phyloP scores from a whole-genome alignment of 2,113 vertebrate species.

The Chaetodon trifascialis region DNA sequence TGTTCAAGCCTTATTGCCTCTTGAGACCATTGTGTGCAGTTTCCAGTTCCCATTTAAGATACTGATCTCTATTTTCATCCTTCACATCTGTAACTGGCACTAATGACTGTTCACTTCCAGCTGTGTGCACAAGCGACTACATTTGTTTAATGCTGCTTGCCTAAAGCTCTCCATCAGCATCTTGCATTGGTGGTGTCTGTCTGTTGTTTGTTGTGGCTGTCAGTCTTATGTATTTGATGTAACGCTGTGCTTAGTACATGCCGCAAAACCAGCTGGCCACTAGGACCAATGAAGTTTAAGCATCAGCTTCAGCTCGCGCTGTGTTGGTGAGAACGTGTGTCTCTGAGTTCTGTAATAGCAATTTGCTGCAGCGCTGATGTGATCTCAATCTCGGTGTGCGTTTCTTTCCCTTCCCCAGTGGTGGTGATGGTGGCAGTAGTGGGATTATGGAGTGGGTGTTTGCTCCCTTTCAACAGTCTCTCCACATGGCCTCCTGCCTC shows the following conservation, averaged over 20 bases:
- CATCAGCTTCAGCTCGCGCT: conserved; percentile 15
- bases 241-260: conserved; percentile 42
- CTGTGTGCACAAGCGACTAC: conserved; percentile 21
- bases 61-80: conserved; percentile 66
- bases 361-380: conserved; percentile 53
- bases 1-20: conserved; percentile 25
- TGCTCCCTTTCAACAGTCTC: conserved; percentile 84
- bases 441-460: conserved; percentile 84
- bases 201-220: conserved; percentile 39
- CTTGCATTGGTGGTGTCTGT: conserved; percentile 23
- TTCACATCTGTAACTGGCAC: conserved; percentile 64
- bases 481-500: conserved; percentile 85
- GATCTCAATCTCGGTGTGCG: conserved; percentile 46
- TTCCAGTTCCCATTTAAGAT: conserved; percentile 52
- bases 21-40: conserved; percentile 43
- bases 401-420: conserved; percentile 54
- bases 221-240: conserved; percentile 34
- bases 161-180: conserved; percentile 33
- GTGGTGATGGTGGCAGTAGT: conserved; percentile 76
- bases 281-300: conserved; percentile 4
- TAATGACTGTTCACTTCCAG: conserved; percentile 53
- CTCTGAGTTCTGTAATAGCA: conserved; percentile 33
- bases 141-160: conserved; percentile 26
- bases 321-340: conserved; percentile 17
- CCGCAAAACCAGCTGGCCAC: conserved; percentile 24